Evolutionary conservation across 2,113 vertebrate genomes (phyloP).

Genomic region (Callocephalon fimbriatum): DNA sequence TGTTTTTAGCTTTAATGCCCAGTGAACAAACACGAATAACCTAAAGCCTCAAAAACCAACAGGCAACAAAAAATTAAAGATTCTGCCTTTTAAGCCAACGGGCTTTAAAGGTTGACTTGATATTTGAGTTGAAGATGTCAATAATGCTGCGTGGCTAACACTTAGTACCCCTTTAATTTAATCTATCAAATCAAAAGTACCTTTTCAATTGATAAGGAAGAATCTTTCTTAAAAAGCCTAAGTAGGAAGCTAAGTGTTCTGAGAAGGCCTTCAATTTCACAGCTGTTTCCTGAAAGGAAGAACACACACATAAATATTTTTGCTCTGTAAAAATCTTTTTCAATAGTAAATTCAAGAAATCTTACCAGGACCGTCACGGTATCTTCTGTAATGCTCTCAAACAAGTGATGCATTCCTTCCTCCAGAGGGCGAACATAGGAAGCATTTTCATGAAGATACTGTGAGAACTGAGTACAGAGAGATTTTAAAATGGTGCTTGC

Average conservation of each 20-base stretch:
- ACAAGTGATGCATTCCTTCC: slow-evolving; percentile 92
- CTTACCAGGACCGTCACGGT: slow-evolving; percentile 93
- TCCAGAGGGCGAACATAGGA: slow-evolving; percentile 94
- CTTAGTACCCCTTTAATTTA: background rate
- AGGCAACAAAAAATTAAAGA: background rate
- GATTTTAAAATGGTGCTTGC: background rate
- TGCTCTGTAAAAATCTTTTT: background rate
- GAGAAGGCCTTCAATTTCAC: slow-evolving; percentile 91
- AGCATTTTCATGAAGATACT: slow-evolving; percentile 96
- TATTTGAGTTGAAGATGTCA: background rate
- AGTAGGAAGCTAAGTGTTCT: slow-evolving; percentile 88
- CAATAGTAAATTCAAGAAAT: background rate
- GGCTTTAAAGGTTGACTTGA: background rate
- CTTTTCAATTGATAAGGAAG: slow-evolving; percentile 98
- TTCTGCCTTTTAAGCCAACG: background rate
- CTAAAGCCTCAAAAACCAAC: background rate
- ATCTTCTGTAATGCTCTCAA: slow-evolving; percentile 95
- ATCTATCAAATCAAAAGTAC: slow-evolving; percentile 70
- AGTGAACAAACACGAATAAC: background rate
- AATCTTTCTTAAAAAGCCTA: slow-evolving; percentile 93
- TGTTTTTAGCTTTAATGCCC: background rate
- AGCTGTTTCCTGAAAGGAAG: slow-evolving; percentile 88
- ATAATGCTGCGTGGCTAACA: background rate
- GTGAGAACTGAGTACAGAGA: slow-evolving; percentile 85
- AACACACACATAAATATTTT: background rate